A percentile compares a stretch with the other conserved stretches of the same genome.
These are phyloP conservation scores for Dromius quadrimaculatus DNA, from an alignment of 2,888 invertebrate genomes.

Conservation along the genomic window DNA sequence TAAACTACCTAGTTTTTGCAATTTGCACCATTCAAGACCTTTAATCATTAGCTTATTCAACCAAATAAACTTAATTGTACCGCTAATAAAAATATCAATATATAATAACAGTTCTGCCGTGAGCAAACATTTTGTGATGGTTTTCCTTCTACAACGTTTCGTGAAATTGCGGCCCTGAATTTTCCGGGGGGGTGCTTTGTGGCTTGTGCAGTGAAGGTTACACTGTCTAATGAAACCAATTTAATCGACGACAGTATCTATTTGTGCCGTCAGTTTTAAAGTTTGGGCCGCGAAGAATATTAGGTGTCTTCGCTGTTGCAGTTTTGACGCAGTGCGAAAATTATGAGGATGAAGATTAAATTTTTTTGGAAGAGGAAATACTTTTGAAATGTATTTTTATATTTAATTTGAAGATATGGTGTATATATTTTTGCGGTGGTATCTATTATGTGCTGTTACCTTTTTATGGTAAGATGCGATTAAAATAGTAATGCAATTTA, in stretches of 20 bases:
- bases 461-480: constrained; percentile 43
- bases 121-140: too few species aligned
- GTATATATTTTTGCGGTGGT: constrained; percentile 32
- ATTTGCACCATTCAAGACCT: too few species aligned
- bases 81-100: too few species aligned
- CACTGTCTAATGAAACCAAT: constrained; percentile 45
- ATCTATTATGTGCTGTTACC: constrained; percentile 26
- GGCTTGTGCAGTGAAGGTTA: constrained; percentile 31
- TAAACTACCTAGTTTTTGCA: too few species aligned
- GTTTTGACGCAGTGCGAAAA: constrained; percentile 17
- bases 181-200: constrained; percentile 10
- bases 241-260: constrained; percentile 44
- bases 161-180: constrained; percentile 18
- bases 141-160: too few species aligned
- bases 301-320: constrained; percentile 6
- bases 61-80: too few species aligned
- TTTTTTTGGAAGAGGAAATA: not conserved
- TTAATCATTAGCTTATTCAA: too few species aligned
- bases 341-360: not conserved
- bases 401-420: constrained; percentile 33
- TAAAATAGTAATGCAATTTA: too few species aligned
- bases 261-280: constrained; percentile 42
- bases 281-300: constrained; percentile 21
- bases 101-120: too few species aligned
- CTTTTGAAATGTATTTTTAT: constrained; percentile 30